Evolutionary conservation across 92 coral and sea anemone species (phyloP), one percentile per base, ranked within the genome.

Genomic region (Diadumene lineata): DNA sequence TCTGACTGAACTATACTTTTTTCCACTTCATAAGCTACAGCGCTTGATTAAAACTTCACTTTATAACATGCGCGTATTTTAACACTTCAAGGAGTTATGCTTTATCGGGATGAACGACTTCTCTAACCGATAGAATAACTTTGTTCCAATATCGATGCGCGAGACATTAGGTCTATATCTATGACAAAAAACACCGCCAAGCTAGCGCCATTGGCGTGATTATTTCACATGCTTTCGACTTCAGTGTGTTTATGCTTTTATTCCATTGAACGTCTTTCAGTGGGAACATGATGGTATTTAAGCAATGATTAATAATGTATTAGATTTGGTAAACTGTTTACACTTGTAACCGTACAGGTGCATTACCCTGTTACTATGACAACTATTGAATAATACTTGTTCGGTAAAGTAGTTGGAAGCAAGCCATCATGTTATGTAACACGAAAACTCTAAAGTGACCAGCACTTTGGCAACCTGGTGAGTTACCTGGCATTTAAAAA

Each of bases 321-420:
- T 1, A 21, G 65, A 60, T 10, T 60, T 60, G 30, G 65, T 60
- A 60, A 60, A 60, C 26, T 60, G 65, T 60, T 60, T 60, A 21
- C 65, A 60, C 31, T 60, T 60, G 30, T 23, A 26, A 7, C 13
- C 8, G 32, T 27, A 60, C 65, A 60, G 30, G 31, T 21, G 65
- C 17, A 60, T 27, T n/a, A n/a, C n/a, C n/a, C n/a, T 8, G 60
- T 16, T 8, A 53, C 65, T 32, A 60, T 60, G 65, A 32, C 7
- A 60, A 60, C 65, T 3, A 23, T 26, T 3, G n/a, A 53, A 53
- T 22, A 53, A 3, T 4, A 16, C 3, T 16, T 23, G 18, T 3
- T 16, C 2, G n/a, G 60, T 53, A 9, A 53, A 9, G 25, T 53
- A 23, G 25, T 23, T 53, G 60, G n/a, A 53, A 16, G 25, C 2